Base-by-base conservation (phyloP, 2,888 invertebrate genomes). In the Drosophila barbarae region DNA sequence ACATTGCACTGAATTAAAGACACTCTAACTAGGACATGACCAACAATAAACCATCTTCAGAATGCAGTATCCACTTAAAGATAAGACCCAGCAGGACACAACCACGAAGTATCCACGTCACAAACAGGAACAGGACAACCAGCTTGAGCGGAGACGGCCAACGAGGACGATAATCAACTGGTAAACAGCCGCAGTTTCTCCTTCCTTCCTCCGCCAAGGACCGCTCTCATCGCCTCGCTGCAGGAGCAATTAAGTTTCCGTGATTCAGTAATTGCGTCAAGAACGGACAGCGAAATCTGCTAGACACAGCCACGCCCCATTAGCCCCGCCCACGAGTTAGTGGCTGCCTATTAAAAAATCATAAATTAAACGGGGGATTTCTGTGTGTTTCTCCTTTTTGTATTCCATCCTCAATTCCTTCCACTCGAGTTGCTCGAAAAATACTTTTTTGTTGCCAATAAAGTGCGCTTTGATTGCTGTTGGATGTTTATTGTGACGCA, bases 101-200 rank as follows among this genome's bases (percentile, higher is more conserved):
- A 57, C 59, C 59, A 39, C 38, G 44, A 59, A 26, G 38, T 26
- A 38, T 59, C 32, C 46, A 57, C 58, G 58, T 46, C 59, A 58
- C 58, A 59, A 59, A 57, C 59, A 59, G 58, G 38, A 57, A 38
- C 59, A 38, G 56, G 32, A 44, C 56, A 56, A 21, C 13, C 41
- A 38, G 18, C 38, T 18, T 1, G 12, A n/a, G 57, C n/a, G 32
- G 28, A 53, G 26, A 28, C 53, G 42, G 54, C 28, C 42, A 28
- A 46, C 59, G 46, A 57, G 58, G 59, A 59, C 58, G 59, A 59
- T 59, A 59, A 59, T 59, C 59, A 59, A 57, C 58, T 59, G 59
- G 58, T 39, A 59, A 59, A 46, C 59, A 59, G 59, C 59, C 58
- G 46, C 35, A 63, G 47, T 10, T 41, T n/a, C 41, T 18, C 15